Percentiles rank a stretch among this genome's conserved stretches.
phyloP scores from a whole-genome alignment of 2,113 vertebrate genomes.

The Hucho hucho region DNA sequence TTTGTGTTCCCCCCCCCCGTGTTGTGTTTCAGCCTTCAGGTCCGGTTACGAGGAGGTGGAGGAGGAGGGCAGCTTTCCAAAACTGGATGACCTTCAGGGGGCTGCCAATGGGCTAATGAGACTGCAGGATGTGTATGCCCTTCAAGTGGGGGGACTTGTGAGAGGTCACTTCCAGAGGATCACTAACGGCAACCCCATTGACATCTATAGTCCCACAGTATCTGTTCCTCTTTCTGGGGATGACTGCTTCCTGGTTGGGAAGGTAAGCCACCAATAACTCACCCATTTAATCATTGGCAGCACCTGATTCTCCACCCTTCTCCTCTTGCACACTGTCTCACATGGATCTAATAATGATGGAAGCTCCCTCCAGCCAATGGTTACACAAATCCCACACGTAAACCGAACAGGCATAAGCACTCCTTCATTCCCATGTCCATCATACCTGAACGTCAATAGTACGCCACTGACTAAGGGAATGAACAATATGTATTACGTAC shows the following conservation, averaged over 20 bases:
- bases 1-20: constrained; percentile 26
- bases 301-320: no score
- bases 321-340: no score
- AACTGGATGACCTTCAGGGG: constrained; percentile 83
- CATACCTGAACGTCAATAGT: no score
- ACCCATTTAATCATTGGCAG: not conserved
- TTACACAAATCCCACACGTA: no score
- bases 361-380: no score
- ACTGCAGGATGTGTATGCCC: constrained; percentile 88
- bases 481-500: no score
- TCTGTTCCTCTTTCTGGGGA: constrained; percentile 80
- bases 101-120: constrained; percentile 86
- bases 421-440: no score
- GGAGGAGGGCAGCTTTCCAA: constrained; percentile 78
- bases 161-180: constrained; percentile 79
- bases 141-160: constrained; percentile 80
- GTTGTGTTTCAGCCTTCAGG: constrained; percentile 76
- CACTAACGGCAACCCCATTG: constrained; percentile 33
- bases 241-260: constrained; percentile 92
- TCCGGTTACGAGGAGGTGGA: constrained; percentile 75
- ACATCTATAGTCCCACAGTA: constrained; percentile 75
- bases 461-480: no score
- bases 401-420: no score
- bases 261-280: constrained; percentile 70
- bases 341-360: no score